A percentile compares a stretch with the other conserved stretches of the same genome.
Conservation (phyloP, 1,140 invertebrate genomes). For the Pseudomyrmex dendroicus region DNA sequence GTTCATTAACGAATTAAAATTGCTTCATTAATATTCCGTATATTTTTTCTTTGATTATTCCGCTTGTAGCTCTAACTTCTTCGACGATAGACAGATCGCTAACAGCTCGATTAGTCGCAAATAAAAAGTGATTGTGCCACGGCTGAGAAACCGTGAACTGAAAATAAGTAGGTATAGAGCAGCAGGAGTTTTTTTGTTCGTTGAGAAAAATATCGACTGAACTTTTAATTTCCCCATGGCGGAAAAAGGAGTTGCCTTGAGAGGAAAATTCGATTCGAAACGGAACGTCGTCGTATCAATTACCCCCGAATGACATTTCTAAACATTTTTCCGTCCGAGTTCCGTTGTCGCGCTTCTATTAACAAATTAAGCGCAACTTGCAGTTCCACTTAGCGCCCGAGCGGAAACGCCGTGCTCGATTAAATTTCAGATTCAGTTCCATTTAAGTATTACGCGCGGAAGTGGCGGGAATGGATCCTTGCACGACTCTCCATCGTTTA, state of each 20-base stretch:
- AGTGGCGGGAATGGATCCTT: conserved; percentile 54
- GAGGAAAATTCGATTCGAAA: conserved; percentile 46
- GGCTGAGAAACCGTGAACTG: no score
- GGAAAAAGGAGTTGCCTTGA: not conserved
- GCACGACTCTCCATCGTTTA: conserved; percentile 43
- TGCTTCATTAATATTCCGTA: not conserved
- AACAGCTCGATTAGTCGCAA: not conserved
- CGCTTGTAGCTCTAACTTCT: conserved; percentile 2
- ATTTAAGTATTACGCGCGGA: conserved; percentile 57
- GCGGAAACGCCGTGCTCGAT: conserved; percentile 55
- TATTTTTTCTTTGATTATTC: not conserved
- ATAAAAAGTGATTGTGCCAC: conserved; percentile 37
- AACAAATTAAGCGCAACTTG: conserved; percentile 60
- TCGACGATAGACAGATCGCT: not conserved
- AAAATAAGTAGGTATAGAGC: not conserved
- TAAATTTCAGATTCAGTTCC: conserved; percentile 60
- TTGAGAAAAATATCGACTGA: conserved; percentile 12
- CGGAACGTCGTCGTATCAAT: conserved; percentile 50
- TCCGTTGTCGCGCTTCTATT: conserved; percentile 47
- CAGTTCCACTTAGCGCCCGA: conserved; percentile 56
- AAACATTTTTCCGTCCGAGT: conserved; percentile 54
- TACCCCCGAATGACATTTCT: conserved; percentile 54
- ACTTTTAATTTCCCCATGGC: conserved; percentile 38
- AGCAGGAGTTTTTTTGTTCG: not conserved
- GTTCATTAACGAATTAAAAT: not conserved